Evolutionary conservation across 2,797 vertebrate genomes (phyloP).

Genomic region (Chaenodraco wilsoni): DNA sequence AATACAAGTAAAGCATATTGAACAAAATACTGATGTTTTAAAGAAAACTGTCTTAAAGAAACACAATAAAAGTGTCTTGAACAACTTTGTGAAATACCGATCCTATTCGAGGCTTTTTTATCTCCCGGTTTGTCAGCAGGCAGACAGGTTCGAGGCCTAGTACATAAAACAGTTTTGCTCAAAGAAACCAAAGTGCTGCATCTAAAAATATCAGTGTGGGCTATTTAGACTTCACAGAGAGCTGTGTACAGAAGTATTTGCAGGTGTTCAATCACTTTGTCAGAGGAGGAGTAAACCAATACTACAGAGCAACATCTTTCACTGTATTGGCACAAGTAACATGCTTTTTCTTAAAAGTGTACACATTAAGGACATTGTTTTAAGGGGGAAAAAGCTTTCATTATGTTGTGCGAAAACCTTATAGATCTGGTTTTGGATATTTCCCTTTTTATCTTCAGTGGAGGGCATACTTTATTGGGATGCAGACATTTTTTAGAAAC

Average conservation of each 20-base stretch:
- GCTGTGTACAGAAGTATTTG: conserved; percentile 21
- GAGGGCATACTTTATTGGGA: not conserved
- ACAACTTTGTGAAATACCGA: not conserved
- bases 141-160: conserved; percentile 31
- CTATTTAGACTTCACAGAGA: conserved; percentile 29
- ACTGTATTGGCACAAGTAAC: conserved; percentile 78
- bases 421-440: not conserved
- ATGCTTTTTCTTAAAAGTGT: conserved; percentile 65
- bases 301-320: conserved; percentile 58
- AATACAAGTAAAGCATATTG: conserved; percentile 14
- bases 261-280: conserved; percentile 38
- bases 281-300: conserved; percentile 56
- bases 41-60: not conserved
- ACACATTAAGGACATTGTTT: conserved; percentile 53
- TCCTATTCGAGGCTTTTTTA: conserved; percentile 27
- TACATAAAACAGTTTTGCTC: conserved; percentile 22
- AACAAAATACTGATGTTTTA: conserved; percentile 21
- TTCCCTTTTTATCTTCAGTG: not conserved
- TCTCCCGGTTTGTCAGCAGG: conserved; percentile 26
- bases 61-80: not conserved
- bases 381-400: conserved; percentile 7
- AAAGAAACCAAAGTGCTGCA: conserved; percentile 34
- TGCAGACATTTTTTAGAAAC: conserved; percentile 2
- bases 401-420: conserved; percentile 6
- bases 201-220: conserved; percentile 32